These are phyloP conservation scores for Rotaria magnacalcarata DNA, from an alignment of 2,888 invertebrate species.

Conservation along the genomic window DNA sequence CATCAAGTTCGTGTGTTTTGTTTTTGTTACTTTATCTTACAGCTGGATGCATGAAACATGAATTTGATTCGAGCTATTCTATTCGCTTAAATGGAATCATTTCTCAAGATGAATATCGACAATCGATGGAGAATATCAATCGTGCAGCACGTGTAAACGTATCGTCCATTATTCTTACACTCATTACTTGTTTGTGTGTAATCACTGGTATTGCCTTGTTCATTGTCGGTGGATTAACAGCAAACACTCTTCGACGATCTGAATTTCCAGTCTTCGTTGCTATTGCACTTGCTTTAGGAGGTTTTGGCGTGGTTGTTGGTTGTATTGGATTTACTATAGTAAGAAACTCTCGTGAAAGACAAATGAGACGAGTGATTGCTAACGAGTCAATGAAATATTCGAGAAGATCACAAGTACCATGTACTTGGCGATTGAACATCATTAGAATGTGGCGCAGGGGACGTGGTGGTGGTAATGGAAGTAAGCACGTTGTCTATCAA, in stretches of 20 bases:
- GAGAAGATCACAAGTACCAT: background rate
- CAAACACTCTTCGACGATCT: background rate
- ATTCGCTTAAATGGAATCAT: background rate
- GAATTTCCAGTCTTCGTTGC: background rate
- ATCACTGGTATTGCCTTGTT: background rate
- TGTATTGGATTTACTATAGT: background rate
- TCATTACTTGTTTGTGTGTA: background rate
- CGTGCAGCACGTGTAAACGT: background rate
- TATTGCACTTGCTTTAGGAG: background rate
- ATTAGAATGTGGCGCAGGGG: too few relatives aligned
- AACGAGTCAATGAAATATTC: constrained; percentile 9
- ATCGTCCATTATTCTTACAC: background rate
- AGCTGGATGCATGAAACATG: background rate
- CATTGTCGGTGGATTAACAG: background rate
- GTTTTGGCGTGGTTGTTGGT: background rate
- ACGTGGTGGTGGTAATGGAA: background rate
- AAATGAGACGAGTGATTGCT: background rate
- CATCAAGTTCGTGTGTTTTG: too few relatives aligned
- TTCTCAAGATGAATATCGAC: background rate
- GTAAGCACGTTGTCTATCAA: background rate
- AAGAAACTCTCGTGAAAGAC: background rate
- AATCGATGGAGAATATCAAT: background rate
- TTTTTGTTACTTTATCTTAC: background rate
- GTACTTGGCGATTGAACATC: background rate
- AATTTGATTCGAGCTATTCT: background rate